These are phyloP conservation scores for Centropristis striata DNA, from an alignment of 2,113 vertebrate species.

Conservation along the genomic window DNA sequence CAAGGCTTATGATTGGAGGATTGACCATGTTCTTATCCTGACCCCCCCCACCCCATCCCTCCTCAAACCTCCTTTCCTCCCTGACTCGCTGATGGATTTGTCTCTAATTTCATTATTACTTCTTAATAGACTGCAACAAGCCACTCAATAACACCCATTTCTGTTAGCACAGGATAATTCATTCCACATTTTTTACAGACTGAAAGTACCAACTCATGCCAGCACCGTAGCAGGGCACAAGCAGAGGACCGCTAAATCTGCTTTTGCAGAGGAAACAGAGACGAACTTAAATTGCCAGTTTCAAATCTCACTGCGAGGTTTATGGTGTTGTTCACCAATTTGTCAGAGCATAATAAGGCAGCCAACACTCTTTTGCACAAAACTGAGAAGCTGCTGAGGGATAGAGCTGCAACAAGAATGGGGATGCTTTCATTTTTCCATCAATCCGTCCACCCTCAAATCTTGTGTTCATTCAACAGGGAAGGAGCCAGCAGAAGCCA, in stretches of 20 bases:
- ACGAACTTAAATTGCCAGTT: constrained; percentile 55
- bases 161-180: constrained; percentile 72
- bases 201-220: constrained; percentile 61
- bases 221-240: constrained; percentile 47
- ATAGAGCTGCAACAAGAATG: constrained; percentile 34
- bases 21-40: constrained; percentile 52
- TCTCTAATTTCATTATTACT: constrained; percentile 73
- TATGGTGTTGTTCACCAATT: constrained; percentile 70
- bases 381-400: constrained; percentile 49
- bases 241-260: constrained; percentile 48
- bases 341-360: constrained; percentile 57
- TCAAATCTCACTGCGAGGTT: constrained; percentile 59
- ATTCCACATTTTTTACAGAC: constrained; percentile 68
- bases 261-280: constrained; percentile 63
- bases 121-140: constrained; percentile 73
- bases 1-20: constrained; percentile 49
- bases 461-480: constrained; percentile 32
- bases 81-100: constrained; percentile 58
- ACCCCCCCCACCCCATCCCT: background rate
- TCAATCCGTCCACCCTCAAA: constrained; percentile 50
- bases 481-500: constrained; percentile 39
- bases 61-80: constrained; percentile 1
- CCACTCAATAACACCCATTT: constrained; percentile 66
- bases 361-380: constrained; percentile 35
- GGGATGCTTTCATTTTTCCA: constrained; percentile 59